A percentile compares a stretch with the other conserved stretches of the same genome.
phyloP scores from a whole-genome alignment of 2,113 vertebrate species.

The Malurus cyaneus region DNA sequence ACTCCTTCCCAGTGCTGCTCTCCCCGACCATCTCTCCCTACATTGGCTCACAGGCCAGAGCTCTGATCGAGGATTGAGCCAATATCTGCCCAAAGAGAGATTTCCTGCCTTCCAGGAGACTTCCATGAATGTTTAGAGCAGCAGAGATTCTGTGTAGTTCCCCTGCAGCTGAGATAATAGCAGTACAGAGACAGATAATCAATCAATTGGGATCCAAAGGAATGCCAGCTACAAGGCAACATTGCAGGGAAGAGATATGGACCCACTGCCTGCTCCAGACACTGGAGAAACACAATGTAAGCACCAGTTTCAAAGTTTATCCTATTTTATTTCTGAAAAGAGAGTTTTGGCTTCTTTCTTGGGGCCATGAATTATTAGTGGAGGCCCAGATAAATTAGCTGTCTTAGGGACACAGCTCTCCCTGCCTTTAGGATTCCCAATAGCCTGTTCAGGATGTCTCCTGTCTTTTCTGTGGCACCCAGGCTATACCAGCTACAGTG shows the following conservation, averaged over 20 bases:
- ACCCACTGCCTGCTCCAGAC: background rate
- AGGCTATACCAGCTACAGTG: background rate
- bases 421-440: background rate
- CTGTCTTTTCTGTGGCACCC: background rate
- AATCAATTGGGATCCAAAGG: background rate
- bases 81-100: background rate
- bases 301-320: background rate
- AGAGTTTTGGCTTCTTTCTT: background rate
- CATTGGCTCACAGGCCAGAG: background rate
- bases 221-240: background rate
- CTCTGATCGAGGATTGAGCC: background rate
- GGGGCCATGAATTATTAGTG: background rate
- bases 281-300: background rate
- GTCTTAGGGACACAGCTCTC: background rate
- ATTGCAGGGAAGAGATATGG: background rate
- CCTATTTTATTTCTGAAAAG: background rate
- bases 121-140: background rate
- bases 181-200: background rate
- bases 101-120: background rate
- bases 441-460: background rate
- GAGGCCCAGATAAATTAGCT: background rate
- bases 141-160: background rate
- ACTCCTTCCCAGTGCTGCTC: background rate
- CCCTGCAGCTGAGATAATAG: background rate
- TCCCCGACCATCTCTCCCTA: background rate